phyloP scores from a whole-genome alignment of 2,888 invertebrate species.

The Agrochola lota region DNA sequence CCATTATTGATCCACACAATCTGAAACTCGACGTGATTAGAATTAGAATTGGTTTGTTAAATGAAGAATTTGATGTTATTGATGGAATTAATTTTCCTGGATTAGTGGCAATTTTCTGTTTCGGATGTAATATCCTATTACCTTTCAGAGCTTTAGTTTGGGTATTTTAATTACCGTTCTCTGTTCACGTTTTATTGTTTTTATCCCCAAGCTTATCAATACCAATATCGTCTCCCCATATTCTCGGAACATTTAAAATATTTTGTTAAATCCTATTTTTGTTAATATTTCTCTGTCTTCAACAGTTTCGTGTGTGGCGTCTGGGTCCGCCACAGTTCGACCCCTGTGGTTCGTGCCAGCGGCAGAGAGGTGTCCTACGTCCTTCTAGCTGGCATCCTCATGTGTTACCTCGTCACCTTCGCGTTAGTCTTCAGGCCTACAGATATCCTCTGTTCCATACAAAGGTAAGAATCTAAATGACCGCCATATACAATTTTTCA shows the following conservation, averaged over 20 bases:
- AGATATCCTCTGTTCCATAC: conserved; percentile 96
- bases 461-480: conserved; percentile 91
- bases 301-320: conserved; percentile 93
- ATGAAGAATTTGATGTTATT: conserved; percentile 29
- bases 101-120: conserved; percentile 20
- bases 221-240: no score
- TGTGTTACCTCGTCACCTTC: conserved; percentile 98
- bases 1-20: conserved; percentile 59
- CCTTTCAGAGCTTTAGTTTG: background rate
- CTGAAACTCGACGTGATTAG: conserved; percentile 49
- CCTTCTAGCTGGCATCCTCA: conserved; percentile 96
- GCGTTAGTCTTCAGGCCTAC: conserved; percentile 96
- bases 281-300: background rate
- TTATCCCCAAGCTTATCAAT: background rate
- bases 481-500: background rate
- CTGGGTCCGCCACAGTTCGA: conserved; percentile 96
- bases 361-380: conserved; percentile 97
- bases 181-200: background rate
- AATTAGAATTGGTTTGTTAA: conserved; percentile 38
- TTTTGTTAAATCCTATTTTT: no score
- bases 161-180: background rate
- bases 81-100: conserved; percentile 33
- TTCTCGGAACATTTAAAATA: no score
- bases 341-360: conserved; percentile 99
- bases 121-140: background rate